These are phyloP conservation scores for Drosophila varians DNA, from an alignment of 1,140 invertebrate species.

Conservation along the genomic window DNA sequence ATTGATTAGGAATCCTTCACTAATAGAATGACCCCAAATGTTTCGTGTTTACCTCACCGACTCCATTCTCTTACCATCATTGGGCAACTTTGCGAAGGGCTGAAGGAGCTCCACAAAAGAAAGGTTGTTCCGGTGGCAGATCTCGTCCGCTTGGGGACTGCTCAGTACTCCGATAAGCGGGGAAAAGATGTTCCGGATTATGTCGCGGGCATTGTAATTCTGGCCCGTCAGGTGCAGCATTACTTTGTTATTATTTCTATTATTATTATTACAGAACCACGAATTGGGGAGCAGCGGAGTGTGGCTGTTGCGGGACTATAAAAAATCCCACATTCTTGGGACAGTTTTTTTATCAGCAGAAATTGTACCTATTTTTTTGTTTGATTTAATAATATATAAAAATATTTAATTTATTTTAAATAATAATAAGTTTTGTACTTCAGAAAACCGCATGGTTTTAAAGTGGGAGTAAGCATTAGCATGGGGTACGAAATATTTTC, in stretches of 20 bases:
- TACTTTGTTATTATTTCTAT: slow-evolving; percentile 29
- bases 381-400: no score
- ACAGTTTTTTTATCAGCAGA: neutral
- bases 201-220: slow-evolving; percentile 89
- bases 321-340: neutral
- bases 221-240: slow-evolving; percentile 83
- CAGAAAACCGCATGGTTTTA: no score
- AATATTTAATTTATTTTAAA: no score
- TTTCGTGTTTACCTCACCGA: slow-evolving; percentile 21
- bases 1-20: neutral
- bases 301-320: neutral
- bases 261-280: slow-evolving; percentile 5
- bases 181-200: slow-evolving; percentile 94
- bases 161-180: slow-evolving; percentile 94
- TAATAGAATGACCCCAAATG: neutral
- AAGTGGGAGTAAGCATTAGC: no score
- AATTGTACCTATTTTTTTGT: neutral
- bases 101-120: slow-evolving; percentile 95
- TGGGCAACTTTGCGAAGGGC: slow-evolving; percentile 92
- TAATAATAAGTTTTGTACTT: no score
- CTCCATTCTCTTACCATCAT: slow-evolving; percentile 87
- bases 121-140: slow-evolving; percentile 95
- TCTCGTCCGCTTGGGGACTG: slow-evolving; percentile 91
- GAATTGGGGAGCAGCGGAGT: slow-evolving; percentile 10
- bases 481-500: no score